Percentiles rank a stretch among this genome's conserved stretches.
Conservation (phyloP, 2,113 vertebrate genomes). For the Notiomystis cincta region DNA sequence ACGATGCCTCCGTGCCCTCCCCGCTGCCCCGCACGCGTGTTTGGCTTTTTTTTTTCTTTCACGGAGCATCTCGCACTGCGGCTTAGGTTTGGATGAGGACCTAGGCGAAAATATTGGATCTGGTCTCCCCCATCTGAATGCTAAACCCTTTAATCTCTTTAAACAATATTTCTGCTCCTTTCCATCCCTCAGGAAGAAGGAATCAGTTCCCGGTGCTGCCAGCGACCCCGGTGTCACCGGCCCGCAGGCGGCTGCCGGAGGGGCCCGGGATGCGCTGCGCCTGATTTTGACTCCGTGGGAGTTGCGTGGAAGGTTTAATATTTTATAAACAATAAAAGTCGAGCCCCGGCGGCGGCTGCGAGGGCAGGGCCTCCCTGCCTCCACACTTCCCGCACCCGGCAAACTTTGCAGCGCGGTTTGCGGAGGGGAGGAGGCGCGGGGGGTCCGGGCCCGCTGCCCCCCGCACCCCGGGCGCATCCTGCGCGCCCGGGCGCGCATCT, state of each 20-base stretch:
- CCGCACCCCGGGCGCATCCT: neutral
- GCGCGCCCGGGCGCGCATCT: neutral
- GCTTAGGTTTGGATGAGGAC: neutral
- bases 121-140: neutral
- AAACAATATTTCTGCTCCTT: slow-evolving; percentile 6
- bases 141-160: slow-evolving; percentile 34
- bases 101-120: neutral
- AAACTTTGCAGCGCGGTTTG: slow-evolving; percentile 21
- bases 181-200: neutral
- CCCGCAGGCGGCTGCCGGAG: neutral
- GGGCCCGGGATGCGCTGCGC: slow-evolving; percentile 54
- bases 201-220: neutral
- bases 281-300: slow-evolving; percentile 51
- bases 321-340: slow-evolving; percentile 74
- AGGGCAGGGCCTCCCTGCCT: neutral
- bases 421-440: neutral
- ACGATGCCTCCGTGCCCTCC: neutral
- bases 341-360: slow-evolving; percentile 54
- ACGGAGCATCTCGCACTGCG: neutral
- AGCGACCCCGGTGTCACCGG: neutral
- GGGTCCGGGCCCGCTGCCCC: neutral
- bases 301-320: slow-evolving; percentile 58
- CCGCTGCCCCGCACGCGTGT: neutral
- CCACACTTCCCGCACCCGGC: neutral
- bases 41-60: neutral